Evolutionary conservation across 2,113 vertebrate species (phyloP), one percentile per base, ranked within the genome.

Genomic region (Actinemys pallida): DNA sequence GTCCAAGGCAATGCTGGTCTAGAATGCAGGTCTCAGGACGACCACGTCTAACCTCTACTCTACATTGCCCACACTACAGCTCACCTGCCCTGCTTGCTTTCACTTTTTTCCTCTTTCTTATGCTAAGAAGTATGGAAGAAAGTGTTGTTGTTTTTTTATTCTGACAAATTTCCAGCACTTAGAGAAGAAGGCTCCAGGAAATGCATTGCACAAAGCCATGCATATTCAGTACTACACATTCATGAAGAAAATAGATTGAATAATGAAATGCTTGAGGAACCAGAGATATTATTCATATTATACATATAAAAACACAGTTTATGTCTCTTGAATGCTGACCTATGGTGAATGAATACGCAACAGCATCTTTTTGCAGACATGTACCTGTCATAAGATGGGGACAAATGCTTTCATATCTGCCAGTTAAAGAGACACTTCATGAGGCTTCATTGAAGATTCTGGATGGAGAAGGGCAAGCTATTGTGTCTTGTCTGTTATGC

Each of bases 321-420:
- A 95, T 89, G 47, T 88, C 54, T 95, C 95, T 69, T 65, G 50
- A 69, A 90, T 54, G 62, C 84, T 97, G 97, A 95, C 94, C 94
- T 97, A 69, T 35, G 31, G 53, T 80, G 92, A 94, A 98, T 98
- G 95, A 97, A 95, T 96, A 97, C 94, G 92, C 82, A 98, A 47
- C 72, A 82, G 56, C 35, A 84, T 93, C 54, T 91, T 81, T 91
- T 90, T 62, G 94, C 86, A 92, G 92, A 95, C 50, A 62, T 89
- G 88, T 88, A 93, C 53, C 88, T 98, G 96, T 96, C 94, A 96
- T 87, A 84, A 92, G 94, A 92, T 6, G 17, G 69, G 95, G 80
- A 92, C 83, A 95, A 93, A 94, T 45, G 49, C 82, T 95, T 94
- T 96, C 62, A 79, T 42, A 86, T 95, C 90, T 97, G 87, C 90